Conservation (phyloP, 2,113 vertebrate genomes). For the Oplegnathus fasciatus region DNA sequence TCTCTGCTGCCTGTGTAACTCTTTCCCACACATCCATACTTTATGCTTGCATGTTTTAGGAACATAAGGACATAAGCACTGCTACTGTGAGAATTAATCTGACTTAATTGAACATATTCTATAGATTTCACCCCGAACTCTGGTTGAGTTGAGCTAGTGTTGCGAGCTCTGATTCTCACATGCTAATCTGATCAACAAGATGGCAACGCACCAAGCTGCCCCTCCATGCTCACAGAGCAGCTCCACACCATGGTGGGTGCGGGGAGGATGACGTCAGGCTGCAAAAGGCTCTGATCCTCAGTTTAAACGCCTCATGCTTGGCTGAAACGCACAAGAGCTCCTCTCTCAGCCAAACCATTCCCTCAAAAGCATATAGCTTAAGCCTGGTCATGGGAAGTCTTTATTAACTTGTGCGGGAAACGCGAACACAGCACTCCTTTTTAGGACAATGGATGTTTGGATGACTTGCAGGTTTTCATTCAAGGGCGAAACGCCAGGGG, state of each 20-base stretch:
- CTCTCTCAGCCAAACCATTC: slow-evolving; percentile 63
- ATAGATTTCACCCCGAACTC: slow-evolving; percentile 24
- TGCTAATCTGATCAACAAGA: slow-evolving; percentile 69
- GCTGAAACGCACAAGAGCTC: slow-evolving; percentile 64
- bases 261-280: slow-evolving; percentile 71
- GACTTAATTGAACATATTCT: slow-evolving; percentile 7
- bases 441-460: slow-evolving; percentile 74
- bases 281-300: slow-evolving; percentile 67
- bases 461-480: slow-evolving; percentile 71
- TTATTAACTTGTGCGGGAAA: slow-evolving; percentile 65
- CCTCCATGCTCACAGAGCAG: slow-evolving; percentile 45
- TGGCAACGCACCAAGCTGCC: slow-evolving; percentile 57
- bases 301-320: slow-evolving; percentile 73
- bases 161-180: slow-evolving; percentile 49
- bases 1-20: slow-evolving; percentile 15
- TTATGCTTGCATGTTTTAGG: background rate
- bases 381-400: slow-evolving; percentile 70
- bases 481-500: slow-evolving; percentile 51
- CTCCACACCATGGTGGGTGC: slow-evolving; percentile 49
- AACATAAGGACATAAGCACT: slow-evolving; percentile 28
- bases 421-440: slow-evolving; percentile 68
- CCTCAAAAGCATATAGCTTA: slow-evolving; percentile 59
- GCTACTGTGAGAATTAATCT: slow-evolving; percentile 32
- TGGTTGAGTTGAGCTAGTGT: background rate
- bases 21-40: slow-evolving; percentile 12